phyloP scores from a whole-genome alignment of 2,888 invertebrate genomes.

The Eupithecia centaureata region DNA sequence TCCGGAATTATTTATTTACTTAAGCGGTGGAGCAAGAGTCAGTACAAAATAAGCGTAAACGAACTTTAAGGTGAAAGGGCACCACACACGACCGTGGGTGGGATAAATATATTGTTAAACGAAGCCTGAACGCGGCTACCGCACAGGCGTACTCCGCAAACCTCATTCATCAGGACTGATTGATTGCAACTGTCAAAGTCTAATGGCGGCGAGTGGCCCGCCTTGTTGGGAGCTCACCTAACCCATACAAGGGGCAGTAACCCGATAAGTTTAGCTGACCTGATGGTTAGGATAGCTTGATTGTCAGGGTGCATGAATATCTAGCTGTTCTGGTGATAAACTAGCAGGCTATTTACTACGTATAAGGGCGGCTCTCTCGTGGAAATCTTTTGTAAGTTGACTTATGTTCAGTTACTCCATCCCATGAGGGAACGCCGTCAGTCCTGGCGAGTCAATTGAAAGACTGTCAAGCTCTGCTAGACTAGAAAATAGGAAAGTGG shows the following conservation, averaged over 20 bases:
- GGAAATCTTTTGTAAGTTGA: not conserved
- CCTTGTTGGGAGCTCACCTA: conserved; percentile 59
- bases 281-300: not conserved
- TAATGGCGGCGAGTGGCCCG: conserved; percentile 78
- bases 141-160: conserved; percentile 61
- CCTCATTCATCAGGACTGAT: conserved; percentile 81
- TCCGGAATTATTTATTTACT: too few relatives aligned
- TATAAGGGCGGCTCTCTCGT: not conserved
- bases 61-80: conserved; percentile 7
- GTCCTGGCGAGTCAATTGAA: too few relatives aligned
- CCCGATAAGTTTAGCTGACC: conserved; percentile 2
- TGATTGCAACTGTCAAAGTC: conserved; percentile 82
- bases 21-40: not conserved
- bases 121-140: conserved; percentile 56
- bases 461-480: not conserved
- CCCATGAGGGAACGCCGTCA: not conserved
- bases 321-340: not conserved
- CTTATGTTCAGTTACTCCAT: too few relatives aligned
- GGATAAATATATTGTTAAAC: conserved; percentile 37
- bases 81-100: conserved; percentile 28
- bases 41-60: not conserved
- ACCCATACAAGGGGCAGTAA: not conserved
- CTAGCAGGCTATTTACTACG: not conserved
- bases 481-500: not conserved
- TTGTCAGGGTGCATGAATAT: not conserved